Percentiles rank a stretch among this genome's conserved stretches.
Conservation (phyloP, 2,797 vertebrate species). For the Acanthis flammea region DNA sequence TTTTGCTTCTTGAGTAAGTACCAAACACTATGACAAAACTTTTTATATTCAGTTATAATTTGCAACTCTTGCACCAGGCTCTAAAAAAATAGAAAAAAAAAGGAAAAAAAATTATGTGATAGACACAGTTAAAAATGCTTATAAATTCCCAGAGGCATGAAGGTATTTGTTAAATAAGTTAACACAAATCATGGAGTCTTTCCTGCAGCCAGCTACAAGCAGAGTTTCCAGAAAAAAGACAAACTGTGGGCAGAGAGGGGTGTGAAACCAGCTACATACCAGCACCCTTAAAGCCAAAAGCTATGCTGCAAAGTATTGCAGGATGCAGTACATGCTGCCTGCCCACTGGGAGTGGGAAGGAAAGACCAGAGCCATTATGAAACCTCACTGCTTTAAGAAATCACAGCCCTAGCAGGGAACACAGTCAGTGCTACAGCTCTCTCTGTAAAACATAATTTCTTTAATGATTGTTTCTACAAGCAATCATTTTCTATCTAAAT, state of each 20-base stretch:
- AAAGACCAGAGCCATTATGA: accelerated
- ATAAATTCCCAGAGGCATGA: neutral
- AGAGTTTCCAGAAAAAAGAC: neutral
- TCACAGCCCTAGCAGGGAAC: neutral
- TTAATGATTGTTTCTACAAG: neutral
- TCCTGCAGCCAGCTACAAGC: neutral
- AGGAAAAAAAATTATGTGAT: accelerated
- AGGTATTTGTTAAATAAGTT: neutral
- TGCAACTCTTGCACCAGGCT: neutral
- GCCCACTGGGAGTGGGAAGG: neutral
- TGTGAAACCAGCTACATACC: neutral
- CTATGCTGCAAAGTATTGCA: neutral
- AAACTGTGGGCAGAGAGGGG: neutral
- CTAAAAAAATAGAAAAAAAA: too few species aligned
- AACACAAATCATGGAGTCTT: neutral
- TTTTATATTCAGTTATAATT: neutral
- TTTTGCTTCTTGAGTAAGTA: neutral
- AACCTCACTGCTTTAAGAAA: neutral
- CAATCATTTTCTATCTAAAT: neutral
- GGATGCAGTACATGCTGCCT: neutral
- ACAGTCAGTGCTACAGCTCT: neutral
- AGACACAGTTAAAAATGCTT: neutral
- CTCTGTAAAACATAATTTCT: neutral
- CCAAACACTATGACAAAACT: neutral
- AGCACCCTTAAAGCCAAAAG: neutral